Percentiles rank a stretch among this genome's conserved stretches.
phyloP scores from a whole-genome alignment of 2,113 vertebrate species.

The Eolophus roseicapilla region DNA sequence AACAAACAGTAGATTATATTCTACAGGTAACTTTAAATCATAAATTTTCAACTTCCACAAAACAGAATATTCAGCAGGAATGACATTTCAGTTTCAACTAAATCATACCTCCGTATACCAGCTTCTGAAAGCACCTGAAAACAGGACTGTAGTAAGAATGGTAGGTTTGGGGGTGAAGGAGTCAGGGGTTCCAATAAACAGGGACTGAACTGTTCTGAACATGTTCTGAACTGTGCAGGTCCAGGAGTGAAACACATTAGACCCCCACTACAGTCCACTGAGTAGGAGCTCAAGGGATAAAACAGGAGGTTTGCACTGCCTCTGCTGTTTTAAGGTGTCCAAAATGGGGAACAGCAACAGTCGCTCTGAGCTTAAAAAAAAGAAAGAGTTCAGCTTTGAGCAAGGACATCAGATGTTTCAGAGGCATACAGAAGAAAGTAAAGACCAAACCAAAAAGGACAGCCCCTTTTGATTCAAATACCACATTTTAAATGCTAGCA shows the following conservation, averaged over 20 bases:
- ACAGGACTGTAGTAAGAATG: not conserved
- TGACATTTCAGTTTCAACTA: not conserved
- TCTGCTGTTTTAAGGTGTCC: not conserved
- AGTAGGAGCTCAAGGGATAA: not conserved
- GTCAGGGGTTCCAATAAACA: not conserved
- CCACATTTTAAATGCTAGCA: not conserved
- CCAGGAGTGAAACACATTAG: not conserved
- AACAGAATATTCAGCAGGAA: not conserved
- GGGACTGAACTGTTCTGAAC: not conserved
- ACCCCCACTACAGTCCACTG: fast-evolving
- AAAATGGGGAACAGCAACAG: not conserved
- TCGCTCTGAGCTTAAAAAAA: not conserved
- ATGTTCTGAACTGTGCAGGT: not conserved
- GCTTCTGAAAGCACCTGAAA: not conserved
- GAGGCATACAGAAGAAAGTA: not conserved
- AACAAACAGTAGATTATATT: not conserved
- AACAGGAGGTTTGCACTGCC: not conserved
- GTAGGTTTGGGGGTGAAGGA: not conserved
- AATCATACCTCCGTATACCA: not conserved
- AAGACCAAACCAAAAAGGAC: not conserved
- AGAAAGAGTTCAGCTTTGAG: not conserved
- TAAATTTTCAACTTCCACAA: not conserved
- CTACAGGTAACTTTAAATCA: not conserved
- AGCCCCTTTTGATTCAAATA: not conserved
- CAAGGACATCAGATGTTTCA: not conserved